Evolutionary conservation across 2,888 invertebrate species (phyloP).

Genomic region (Andrena chrysosceles): DNA sequence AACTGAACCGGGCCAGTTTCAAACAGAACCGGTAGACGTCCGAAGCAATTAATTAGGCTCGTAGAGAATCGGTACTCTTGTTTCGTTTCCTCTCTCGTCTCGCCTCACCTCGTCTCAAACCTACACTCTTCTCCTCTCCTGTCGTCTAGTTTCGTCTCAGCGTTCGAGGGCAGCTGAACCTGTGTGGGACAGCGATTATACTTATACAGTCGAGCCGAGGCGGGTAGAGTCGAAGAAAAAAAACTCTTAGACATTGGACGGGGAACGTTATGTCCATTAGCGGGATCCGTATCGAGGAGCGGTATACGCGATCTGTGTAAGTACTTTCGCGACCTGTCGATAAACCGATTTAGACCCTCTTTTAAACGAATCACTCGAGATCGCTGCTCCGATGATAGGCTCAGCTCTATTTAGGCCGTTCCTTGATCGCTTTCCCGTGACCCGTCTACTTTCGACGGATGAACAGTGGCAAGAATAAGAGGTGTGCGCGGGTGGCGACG

Average conservation of each 20-base stretch:
- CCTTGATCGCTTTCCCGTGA: too few species aligned
- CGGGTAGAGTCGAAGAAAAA: not conserved
- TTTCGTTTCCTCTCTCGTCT: slow-evolving; percentile 30
- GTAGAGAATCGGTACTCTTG: slow-evolving; percentile 49
- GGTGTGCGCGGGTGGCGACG: not conserved
- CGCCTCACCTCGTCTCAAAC: not conserved
- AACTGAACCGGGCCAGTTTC: slow-evolving; percentile 37
- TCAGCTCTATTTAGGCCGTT: too few species aligned
- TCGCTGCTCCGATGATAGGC: too few species aligned
- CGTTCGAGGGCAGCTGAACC: slow-evolving; percentile 13
- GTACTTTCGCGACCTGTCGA: slow-evolving; percentile 18
- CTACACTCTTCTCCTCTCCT: not conserved
- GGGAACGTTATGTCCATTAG: slow-evolving; percentile 75
- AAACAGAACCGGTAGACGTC: slow-evolving; percentile 40
- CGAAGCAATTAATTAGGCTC: slow-evolving; percentile 54
- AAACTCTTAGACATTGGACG: slow-evolving; percentile 7
- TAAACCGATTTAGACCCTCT: not conserved
- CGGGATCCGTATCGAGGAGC: slow-evolving; percentile 60
- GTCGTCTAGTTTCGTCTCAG: not conserved
- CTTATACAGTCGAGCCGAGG: slow-evolving; percentile 22
- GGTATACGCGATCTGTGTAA: slow-evolving; percentile 34
- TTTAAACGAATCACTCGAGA: too few species aligned
- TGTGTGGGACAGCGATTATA: slow-evolving; percentile 31
- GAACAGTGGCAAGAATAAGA: too few species aligned
- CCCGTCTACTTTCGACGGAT: too few species aligned